Base-by-base conservation (phyloP, 2,888 invertebrate genomes). In the Lasioglossum malachurum region DNA sequence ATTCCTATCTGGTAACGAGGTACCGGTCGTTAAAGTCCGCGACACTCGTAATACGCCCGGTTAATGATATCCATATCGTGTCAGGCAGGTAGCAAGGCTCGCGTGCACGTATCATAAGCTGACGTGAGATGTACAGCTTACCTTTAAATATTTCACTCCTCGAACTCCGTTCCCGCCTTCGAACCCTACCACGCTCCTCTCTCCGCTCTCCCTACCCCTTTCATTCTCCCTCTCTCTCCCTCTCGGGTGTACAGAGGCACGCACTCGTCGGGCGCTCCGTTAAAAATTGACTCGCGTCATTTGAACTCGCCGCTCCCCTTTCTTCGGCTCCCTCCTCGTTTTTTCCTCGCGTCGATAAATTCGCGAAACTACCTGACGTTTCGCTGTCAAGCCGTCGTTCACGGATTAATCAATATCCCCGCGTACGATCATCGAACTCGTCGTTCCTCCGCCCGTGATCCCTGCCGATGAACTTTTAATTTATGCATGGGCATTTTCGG, bases 1-100 rank as follows among this genome's bases (percentile, higher is more conserved):
- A 91, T 91, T 91, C 80, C 90, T 88, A 91, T 90, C 88, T 74
- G 86, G 87, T 88, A 91, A 89, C 89, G 91, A 91, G 91, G 80
- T 85, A 75, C 84, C 82, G 87, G 90, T 86, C 89, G 88, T 91
- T 91, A 91, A 91, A 91, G 88, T 90, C 87, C 89, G 77, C 90
- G 91, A 91, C 91, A 91, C 85, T 89, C 85, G 90, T 90, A 91
- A 91, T 90, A 88, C 84, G 86, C 77, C 85, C 74, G 85, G 90
- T 91, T 91, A 91, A 91, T 89, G 91, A 90, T 91, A 91, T 87
- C 90, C 90, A 82, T 90, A 89, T 86, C 88, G 84, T 31, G 44
- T 69, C 38, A 38, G 71, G 41, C 67, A 78, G 78, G 69, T 73
- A 78, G 80, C 82, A 77, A 60, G 44, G 31, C 77, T 71, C 78